Evolutionary conservation across 1,140 invertebrate genomes (phyloP).

Genomic region (Drosophila paulistorum): DNA sequence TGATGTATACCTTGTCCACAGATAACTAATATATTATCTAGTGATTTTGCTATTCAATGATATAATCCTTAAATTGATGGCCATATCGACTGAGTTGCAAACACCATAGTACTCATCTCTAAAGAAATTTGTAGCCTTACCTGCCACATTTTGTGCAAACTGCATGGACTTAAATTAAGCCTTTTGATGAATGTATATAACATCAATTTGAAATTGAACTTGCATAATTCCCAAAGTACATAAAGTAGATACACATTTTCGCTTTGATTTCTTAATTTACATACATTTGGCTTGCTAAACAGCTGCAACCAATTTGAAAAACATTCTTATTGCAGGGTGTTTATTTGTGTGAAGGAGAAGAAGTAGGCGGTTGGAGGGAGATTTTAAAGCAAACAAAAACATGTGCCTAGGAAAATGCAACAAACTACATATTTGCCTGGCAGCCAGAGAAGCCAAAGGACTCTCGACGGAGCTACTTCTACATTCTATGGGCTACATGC

Average conservation of each 20-base stretch:
- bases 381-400: conserved; percentile 10
- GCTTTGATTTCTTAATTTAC: conserved; percentile 10
- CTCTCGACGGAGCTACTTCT: conserved; percentile 6
- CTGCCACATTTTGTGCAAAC: background rate
- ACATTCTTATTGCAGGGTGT: conserved; percentile 8
- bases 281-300: conserved; percentile 12
- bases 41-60: no score
- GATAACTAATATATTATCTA: no score
- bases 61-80: no score
- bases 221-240: background rate
- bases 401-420: conserved; percentile 9
- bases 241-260: background rate
- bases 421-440: conserved; percentile 8
- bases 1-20: no score
- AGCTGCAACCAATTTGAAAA: conserved; percentile 7
- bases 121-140: background rate
- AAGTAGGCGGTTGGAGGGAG: background rate
- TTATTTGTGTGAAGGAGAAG: background rate
- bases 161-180: background rate
- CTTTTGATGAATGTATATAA: background rate
- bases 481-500: conserved; percentile 23
- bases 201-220: conserved; percentile 7
- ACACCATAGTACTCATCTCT: background rate
- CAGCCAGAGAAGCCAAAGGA: background rate
- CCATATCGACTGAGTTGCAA: no score